phyloP scores from a whole-genome alignment of 1,140 invertebrate genomes.

The Idris sp. region DNA sequence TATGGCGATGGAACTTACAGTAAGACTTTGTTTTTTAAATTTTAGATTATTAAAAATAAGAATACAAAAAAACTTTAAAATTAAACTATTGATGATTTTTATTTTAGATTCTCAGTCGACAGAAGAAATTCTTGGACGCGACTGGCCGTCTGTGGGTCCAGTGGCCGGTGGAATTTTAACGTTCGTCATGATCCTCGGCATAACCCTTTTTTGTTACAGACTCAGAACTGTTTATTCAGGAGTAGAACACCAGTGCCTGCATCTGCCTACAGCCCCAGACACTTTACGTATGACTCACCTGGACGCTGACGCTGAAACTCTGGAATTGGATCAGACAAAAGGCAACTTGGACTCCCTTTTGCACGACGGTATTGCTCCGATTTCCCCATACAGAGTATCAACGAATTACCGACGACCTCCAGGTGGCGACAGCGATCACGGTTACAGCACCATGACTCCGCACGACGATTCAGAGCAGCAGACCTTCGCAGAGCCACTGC shows the following conservation, averaged over 20 bases:
- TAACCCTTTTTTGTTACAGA: slow-evolving; percentile 83
- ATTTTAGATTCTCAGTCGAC: slow-evolving; percentile 75
- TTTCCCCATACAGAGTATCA: slow-evolving; percentile 92
- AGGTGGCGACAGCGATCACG: slow-evolving; percentile 93
- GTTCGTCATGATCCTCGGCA: slow-evolving; percentile 80
- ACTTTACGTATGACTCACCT: slow-evolving; percentile 74
- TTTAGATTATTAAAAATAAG: too few species aligned
- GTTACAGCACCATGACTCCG: slow-evolving; percentile 96
- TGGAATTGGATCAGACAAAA: slow-evolving; percentile 74
- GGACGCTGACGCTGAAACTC: slow-evolving; percentile 69
- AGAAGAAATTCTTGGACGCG: slow-evolving; percentile 74
- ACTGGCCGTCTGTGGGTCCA: slow-evolving; percentile 81
- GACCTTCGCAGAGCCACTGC: slow-evolving; percentile 83
- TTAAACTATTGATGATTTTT: slow-evolving; percentile 42
- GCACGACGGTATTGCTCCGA: slow-evolving; percentile 81
- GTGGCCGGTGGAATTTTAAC: slow-evolving; percentile 83
- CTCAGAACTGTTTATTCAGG: slow-evolving; percentile 74
- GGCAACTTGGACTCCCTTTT: slow-evolving; percentile 81
- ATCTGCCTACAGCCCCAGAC: slow-evolving; percentile 73
- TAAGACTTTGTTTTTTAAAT: slow-evolving; percentile 60
- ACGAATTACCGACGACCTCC: slow-evolving; percentile 88
- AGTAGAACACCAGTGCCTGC: slow-evolving; percentile 74
- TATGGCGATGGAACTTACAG: slow-evolving; percentile 85
- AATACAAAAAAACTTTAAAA: too few species aligned
- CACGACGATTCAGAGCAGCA: slow-evolving; percentile 91